Conservation (phyloP, 2,113 vertebrate genomes). For the Tretioscincus oriximinensis region DNA sequence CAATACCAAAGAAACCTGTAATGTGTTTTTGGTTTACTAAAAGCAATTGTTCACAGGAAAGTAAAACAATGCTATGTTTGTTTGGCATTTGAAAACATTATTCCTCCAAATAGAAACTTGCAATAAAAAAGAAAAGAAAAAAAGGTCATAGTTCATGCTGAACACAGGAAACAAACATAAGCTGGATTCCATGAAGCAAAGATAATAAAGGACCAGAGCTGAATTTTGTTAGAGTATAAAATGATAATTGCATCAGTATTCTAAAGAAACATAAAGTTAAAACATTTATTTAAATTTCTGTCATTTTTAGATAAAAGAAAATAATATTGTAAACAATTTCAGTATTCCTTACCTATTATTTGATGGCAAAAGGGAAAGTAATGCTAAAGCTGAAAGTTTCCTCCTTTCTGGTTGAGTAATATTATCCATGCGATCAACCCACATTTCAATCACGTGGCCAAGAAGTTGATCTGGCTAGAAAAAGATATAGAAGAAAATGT, state of each 20-base stretch:
- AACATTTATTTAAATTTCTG: not conserved
- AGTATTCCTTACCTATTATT: constrained; percentile 80
- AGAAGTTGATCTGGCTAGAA: constrained; percentile 88
- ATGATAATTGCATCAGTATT: not conserved
- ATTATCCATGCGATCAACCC: constrained; percentile 98
- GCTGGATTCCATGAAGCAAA: not conserved
- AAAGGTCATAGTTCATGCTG: not conserved
- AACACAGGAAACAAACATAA: not conserved
- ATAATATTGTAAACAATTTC: not conserved
- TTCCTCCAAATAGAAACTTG: not conserved
- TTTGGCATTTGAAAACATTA: not conserved
- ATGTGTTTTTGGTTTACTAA: not conserved
- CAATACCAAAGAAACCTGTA: not conserved
- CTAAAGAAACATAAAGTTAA: not conserved
- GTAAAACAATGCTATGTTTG: not conserved
- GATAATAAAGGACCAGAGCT: not conserved
- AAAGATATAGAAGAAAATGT: not conserved
- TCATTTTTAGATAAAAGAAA: not conserved
- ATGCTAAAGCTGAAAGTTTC: constrained; percentile 92
- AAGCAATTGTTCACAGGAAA: not conserved
- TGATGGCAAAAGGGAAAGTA: constrained; percentile 92
- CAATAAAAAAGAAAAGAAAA: not conserved
- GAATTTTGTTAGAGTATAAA: not conserved
- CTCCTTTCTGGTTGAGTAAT: constrained; percentile 97
- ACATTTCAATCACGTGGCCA: constrained; percentile 94